Conservation (phyloP, 2,888 invertebrate species). For the Morinoia aosen region DNA sequence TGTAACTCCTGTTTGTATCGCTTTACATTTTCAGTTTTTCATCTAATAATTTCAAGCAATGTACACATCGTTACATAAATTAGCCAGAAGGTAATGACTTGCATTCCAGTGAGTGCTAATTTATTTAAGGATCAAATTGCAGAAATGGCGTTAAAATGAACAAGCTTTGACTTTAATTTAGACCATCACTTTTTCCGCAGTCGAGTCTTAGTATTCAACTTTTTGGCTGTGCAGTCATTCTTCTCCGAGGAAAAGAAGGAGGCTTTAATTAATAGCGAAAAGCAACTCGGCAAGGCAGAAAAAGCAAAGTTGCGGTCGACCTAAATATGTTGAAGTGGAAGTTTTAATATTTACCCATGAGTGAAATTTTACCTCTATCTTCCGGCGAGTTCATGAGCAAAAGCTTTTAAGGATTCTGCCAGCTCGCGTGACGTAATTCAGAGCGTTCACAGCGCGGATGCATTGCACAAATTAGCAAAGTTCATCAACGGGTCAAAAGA, state of each 20-base stretch:
- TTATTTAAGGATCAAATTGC: background rate
- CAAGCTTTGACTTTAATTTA: background rate
- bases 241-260: background rate
- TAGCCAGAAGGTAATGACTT: background rate
- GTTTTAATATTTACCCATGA: background rate
- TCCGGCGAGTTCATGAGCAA: background rate
- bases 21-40: too few species aligned
- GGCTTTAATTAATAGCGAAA: background rate
- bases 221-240: background rate
- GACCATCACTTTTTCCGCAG: background rate
- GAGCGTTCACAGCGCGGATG: background rate
- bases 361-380: background rate
- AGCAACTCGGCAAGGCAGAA: background rate
- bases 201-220: background rate
- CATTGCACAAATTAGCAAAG: background rate
- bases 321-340: background rate
- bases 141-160: background rate
- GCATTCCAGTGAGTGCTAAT: background rate
- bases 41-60: too few species aligned
- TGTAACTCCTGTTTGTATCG: background rate
- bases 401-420: background rate
- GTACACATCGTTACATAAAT: too few species aligned
- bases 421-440: background rate
- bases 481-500: background rate
- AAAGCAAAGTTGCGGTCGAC: background rate